Percentiles rank a stretch among this genome's conserved stretches.
phyloP scores from a whole-genome alignment of 23 tunicate species.

The Diplosoma virens region DNA sequence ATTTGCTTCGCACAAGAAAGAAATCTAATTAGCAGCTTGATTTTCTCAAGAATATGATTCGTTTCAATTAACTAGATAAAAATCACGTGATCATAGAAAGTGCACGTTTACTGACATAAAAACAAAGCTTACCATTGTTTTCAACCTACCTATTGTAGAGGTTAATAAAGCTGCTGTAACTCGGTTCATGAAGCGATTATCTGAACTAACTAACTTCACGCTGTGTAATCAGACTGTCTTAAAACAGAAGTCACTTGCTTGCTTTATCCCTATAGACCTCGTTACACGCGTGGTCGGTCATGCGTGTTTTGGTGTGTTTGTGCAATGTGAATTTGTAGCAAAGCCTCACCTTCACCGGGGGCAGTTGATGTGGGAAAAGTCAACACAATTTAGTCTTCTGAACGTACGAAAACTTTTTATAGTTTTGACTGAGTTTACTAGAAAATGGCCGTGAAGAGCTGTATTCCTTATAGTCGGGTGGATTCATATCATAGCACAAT shows the following conservation, averaged over 20 bases:
- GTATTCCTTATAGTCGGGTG: neutral
- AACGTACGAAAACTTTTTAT: neutral
- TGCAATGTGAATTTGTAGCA: no score
- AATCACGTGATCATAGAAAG: no score
- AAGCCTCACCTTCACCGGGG: no score
- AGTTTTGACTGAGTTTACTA: neutral
- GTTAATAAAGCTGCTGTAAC: constrained; percentile 3
- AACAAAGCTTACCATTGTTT: no score
- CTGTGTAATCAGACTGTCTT: no score
- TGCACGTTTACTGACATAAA: no score
- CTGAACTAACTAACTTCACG: neutral
- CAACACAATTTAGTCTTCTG: neutral
- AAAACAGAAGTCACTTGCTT: no score
- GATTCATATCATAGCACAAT: neutral
- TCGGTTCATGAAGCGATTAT: neutral
- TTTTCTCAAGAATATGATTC: no score
- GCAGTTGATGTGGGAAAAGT: neutral
- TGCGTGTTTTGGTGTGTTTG: constrained; percentile 13
- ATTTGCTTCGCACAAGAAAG: no score
- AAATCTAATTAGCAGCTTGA: no score
- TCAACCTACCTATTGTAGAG: neutral
- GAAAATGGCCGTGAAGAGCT: neutral
- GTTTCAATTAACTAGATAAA: no score
- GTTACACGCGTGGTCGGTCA: constrained; percentile 38
- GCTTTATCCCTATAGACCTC: constrained; percentile 28